Evolutionary conservation across 2,888 invertebrate species (phyloP), one percentile per base, ranked within the genome.

Genomic region (Serripes groenlandicus): DNA sequence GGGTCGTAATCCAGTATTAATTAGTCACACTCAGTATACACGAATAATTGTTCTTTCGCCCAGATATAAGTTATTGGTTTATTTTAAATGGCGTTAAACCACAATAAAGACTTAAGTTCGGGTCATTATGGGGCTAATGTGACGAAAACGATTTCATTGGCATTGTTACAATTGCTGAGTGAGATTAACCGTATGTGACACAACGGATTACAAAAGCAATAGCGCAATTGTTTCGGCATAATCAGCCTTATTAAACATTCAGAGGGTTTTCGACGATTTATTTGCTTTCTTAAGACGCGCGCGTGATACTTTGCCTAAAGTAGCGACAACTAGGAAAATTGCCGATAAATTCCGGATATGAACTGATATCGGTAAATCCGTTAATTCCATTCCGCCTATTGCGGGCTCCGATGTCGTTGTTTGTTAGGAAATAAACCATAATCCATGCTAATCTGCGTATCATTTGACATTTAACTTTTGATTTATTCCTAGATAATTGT

Each of bases 251-350:
- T 60, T 60, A 28, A 28, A 60, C 30, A 60, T 28, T 60, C 60
- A 7, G 7, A 1, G 26, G 30, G 4, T 28, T 15, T 4, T 60
- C 60, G 26, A 28, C 4, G 23, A 64, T 3, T 35, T 64, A 64
- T 64, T 64, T 64, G 30, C 35, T 34, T n/a, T 30, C n/a, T 26
- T 64, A 64, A 64, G 26, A 35, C 64, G 35, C 64, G 64, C 23
- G 30, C 64, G 64, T 64, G 64, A 7, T 23, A 34, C n/a, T 66
- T n/a, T 28, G 42, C 26, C 66, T 66, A 28, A 66, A 66, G 35
- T 66, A 66, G 66, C 66, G 66, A 26, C 66, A 66, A 66, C 7
- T 18, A 42, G 26, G 26, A 66, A 42, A 66, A 66, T 66, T 26
- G 42, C 26, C 66, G 66, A 42, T 42, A 66, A 37, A 18, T 28